Conservation (phyloP, 2,888 invertebrate genomes). For the Epistrophe eligans region DNA sequence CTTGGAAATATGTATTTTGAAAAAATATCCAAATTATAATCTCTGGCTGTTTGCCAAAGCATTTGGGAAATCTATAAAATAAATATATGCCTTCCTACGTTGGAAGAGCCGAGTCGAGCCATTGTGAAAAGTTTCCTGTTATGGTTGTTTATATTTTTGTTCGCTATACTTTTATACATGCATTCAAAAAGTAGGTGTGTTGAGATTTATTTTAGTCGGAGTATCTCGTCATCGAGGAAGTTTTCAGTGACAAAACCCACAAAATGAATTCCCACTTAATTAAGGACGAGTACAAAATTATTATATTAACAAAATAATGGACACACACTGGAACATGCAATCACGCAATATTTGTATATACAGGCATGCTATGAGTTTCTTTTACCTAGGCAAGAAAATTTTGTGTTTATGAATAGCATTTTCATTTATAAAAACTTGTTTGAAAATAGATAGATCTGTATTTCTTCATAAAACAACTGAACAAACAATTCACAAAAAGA, state of each 20-base stretch:
- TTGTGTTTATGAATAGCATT: neutral
- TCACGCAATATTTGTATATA: slow-evolving; percentile 37
- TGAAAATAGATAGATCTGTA: neutral
- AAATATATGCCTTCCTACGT: slow-evolving; percentile 51
- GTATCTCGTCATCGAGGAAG: slow-evolving; percentile 53
- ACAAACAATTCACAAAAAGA: neutral
- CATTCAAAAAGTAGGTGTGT: slow-evolving; percentile 51
- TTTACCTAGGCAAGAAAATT: neutral
- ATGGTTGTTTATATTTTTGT: slow-evolving; percentile 40
- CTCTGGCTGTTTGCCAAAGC: slow-evolving; percentile 62
- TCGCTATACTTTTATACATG: slow-evolving; percentile 33
- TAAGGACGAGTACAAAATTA: slow-evolving; percentile 35
- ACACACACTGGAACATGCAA: slow-evolving; percentile 45
- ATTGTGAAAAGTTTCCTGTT: slow-evolving; percentile 62
- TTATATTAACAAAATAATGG: slow-evolving; percentile 19
- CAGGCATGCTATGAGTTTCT: neutral
- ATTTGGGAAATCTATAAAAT: slow-evolving; percentile 69
- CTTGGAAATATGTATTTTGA: slow-evolving; percentile 43
- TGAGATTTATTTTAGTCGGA: slow-evolving; percentile 50
- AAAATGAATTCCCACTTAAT: slow-evolving; percentile 19
- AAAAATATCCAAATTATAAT: slow-evolving; percentile 31
- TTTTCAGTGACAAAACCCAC: slow-evolving; percentile 54
- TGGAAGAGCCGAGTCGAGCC: slow-evolving; percentile 23
- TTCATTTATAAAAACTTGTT: neutral
- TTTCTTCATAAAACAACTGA: neutral